These are phyloP conservation scores for Sebastolobus altivelis DNA, from an alignment of 2,797 vertebrate genomes.

Conservation along the genomic window DNA sequence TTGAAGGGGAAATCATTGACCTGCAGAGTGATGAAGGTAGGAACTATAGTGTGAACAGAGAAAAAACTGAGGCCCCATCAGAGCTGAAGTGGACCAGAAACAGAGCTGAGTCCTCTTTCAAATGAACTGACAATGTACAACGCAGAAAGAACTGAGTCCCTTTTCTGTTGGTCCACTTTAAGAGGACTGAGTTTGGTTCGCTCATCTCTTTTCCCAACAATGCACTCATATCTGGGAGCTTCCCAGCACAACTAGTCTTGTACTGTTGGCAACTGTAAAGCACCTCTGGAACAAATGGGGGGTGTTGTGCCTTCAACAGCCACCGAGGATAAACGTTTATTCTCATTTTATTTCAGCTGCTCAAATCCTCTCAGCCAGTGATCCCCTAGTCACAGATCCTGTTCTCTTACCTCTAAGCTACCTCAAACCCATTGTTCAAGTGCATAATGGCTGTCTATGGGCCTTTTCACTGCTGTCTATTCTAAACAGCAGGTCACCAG, in stretches of 20 bases:
- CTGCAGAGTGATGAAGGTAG: no score
- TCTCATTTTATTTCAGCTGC: conserved; percentile 13
- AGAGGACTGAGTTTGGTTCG: no score
- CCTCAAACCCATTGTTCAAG: conserved; percentile 41
- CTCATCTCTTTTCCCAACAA: neutral
- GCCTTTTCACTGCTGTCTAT: conserved; percentile 25
- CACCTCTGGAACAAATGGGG: conserved; percentile 12
- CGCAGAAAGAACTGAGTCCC: no score
- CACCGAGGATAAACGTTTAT: neutral
- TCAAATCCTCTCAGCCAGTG: conserved; percentile 20
- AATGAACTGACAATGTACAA: no score
- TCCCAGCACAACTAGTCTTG: neutral
- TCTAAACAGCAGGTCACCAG: conserved; percentile 52
- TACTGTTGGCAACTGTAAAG: neutral
- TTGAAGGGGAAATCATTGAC: no score
- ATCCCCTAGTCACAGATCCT: conserved; percentile 24
- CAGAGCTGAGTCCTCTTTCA: no score
- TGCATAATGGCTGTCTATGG: conserved; percentile 29
- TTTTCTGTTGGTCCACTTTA: no score
- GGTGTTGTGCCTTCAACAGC: neutral
- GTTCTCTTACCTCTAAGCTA: conserved; percentile 35
- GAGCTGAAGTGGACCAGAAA: no score
- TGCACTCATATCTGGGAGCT: neutral
- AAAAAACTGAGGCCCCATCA: no score
- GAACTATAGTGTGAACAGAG: no score